Evolutionary conservation across 2,888 invertebrate genomes (phyloP).

Genomic region (Lucinisca nassula): DNA sequence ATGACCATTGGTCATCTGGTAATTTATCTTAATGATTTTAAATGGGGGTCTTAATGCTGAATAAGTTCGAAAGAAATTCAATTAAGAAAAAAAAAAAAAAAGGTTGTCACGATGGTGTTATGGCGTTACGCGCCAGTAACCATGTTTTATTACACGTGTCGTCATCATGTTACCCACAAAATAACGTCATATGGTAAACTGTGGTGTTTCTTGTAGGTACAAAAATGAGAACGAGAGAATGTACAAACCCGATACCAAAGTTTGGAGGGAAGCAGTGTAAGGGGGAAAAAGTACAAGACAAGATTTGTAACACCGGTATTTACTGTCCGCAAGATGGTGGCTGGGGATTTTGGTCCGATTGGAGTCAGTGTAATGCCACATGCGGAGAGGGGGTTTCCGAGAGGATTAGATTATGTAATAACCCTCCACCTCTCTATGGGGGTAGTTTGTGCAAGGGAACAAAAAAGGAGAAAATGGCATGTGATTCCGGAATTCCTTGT

Average conservation of each 20-base stretch:
- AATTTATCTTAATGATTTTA: too few species aligned
- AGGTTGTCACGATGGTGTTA: too few species aligned
- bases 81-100: too few species aligned
- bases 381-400: constrained; percentile 48
- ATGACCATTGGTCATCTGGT: too few species aligned
- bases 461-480: constrained; percentile 25
- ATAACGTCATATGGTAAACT: too few species aligned
- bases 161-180: too few species aligned
- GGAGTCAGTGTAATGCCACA: constrained; percentile 32
- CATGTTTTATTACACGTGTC: too few species aligned
- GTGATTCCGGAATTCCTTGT: constrained; percentile 46
- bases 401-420: constrained; percentile 54
- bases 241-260: constrained; percentile 41
- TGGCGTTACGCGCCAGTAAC: too few species aligned
- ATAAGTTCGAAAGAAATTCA: too few species aligned
- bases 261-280: constrained; percentile 37
- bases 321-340: constrained; percentile 48
- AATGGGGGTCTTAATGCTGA: too few species aligned
- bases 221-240: too few species aligned
- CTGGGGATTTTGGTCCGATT: constrained; percentile 53
- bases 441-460: constrained; percentile 46
- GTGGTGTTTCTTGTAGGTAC: too few species aligned
- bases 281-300: constrained; percentile 22
- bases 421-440: constrained; percentile 48
- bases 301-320: constrained; percentile 41